phyloP scores from a whole-genome alignment of 2,113 vertebrate genomes.

The Pantherophis guttatus region DNA sequence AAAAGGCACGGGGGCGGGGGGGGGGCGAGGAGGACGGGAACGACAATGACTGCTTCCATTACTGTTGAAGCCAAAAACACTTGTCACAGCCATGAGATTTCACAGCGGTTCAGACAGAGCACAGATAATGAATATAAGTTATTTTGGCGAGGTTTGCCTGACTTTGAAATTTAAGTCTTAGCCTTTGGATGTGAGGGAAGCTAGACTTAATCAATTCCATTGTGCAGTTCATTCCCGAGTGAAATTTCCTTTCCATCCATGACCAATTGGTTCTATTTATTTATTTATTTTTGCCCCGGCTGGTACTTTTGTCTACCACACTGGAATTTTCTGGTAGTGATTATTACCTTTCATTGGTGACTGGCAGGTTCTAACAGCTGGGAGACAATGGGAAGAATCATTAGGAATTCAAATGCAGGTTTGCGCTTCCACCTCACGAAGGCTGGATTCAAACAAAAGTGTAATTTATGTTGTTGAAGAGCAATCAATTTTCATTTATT shows the following conservation, averaged over 20 bases:
- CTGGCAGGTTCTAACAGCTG: constrained; percentile 77
- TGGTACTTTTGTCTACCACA: constrained; percentile 78
- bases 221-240: constrained; percentile 69
- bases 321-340: constrained; percentile 74
- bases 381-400: constrained; percentile 75
- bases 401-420: constrained; percentile 77
- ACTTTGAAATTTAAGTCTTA: constrained; percentile 76
- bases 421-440: constrained; percentile 65
- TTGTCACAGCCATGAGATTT: constrained; percentile 60
- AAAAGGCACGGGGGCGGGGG: no score
- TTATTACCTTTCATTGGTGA: constrained; percentile 80
- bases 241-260: constrained; percentile 73
- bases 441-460: constrained; percentile 56
- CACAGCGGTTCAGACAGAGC: constrained; percentile 63
- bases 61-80: constrained; percentile 51
- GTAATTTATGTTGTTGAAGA: constrained; percentile 53
- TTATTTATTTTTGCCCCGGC: constrained; percentile 63
- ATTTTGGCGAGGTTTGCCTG: constrained; percentile 69
- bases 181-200: constrained; percentile 54
- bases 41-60: constrained; percentile 45
- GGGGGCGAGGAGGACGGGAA: not conserved
- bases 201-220: constrained; percentile 76
- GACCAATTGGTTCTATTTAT: constrained; percentile 78
- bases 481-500: constrained; percentile 50
- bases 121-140: constrained; percentile 71